phyloP scores from a whole-genome alignment of 2,888 invertebrate species.

The Calliscelio sp. region DNA sequence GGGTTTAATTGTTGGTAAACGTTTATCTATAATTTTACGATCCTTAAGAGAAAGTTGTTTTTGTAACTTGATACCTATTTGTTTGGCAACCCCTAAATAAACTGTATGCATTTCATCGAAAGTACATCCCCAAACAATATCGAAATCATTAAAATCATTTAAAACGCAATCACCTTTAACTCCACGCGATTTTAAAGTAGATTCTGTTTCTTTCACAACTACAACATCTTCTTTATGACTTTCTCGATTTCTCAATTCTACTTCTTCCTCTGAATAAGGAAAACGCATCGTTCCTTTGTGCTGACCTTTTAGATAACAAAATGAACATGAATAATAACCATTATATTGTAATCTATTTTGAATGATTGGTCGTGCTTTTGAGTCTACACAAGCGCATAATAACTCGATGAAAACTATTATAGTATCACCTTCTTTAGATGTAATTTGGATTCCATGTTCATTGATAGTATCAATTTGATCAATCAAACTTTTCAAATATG shows the following conservation, averaged over 20 bases:
- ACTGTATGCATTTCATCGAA: conserved; percentile 20
- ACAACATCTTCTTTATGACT: neutral
- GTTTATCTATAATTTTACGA: conserved; percentile 9
- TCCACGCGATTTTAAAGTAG: neutral
- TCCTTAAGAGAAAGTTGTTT: neutral
- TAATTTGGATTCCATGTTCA: conserved; percentile 8
- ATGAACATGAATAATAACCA: conserved; percentile 32
- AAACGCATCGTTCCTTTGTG: no score
- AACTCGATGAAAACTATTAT: neutral
- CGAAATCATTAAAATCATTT: neutral
- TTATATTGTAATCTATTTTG: conserved; percentile 48
- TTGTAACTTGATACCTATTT: neutral
- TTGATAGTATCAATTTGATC: conserved; percentile 37
- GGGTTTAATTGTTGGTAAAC: no score
- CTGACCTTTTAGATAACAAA: conserved; percentile 34
- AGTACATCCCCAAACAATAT: conserved; percentile 35
- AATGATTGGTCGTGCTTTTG: conserved; percentile 28
- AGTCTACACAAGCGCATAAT: conserved; percentile 38
- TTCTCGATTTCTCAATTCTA: neutral
- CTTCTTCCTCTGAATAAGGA: no score
- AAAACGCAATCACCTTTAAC: conserved; percentile 23
- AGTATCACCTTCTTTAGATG: neutral
- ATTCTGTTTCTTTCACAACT: neutral
- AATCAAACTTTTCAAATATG: conserved; percentile 16
- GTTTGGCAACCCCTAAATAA: conserved; percentile 16